A percentile compares a stretch with the other conserved stretches of the same genome.
These are phyloP conservation scores for Paragorgia papillata DNA, from an alignment of 92 coral and sea anemone species.

Conservation along the genomic window DNA sequence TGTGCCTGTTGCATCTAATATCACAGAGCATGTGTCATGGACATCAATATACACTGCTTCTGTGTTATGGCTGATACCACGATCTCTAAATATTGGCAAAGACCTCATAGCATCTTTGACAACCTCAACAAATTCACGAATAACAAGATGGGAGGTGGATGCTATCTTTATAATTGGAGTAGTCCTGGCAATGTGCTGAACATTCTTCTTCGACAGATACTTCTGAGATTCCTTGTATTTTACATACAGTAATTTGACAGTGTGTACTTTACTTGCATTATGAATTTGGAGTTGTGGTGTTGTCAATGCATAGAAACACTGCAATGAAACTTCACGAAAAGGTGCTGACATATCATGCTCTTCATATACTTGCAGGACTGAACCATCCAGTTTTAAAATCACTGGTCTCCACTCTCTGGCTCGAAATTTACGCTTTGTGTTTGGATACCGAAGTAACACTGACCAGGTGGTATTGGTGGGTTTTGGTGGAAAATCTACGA, in stretches of 20 bases:
- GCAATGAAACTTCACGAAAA: slow-evolving; percentile 91
- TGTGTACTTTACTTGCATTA: slow-evolving; percentile 79
- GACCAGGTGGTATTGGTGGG: slow-evolving; percentile 83
- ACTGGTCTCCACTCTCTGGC: slow-evolving; percentile 94
- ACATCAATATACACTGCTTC: slow-evolving; percentile 96
- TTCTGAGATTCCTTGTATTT: slow-evolving; percentile 86
- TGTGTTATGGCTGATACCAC: slow-evolving; percentile 89
- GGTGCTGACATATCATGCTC: slow-evolving; percentile 96
- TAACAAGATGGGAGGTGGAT: slow-evolving; percentile 65
- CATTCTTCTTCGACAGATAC: slow-evolving; percentile 71
- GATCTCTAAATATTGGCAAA: slow-evolving; percentile 88
- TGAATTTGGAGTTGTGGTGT: slow-evolving; percentile 69
- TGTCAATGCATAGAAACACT: slow-evolving; percentile 85
- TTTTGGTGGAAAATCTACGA: slow-evolving; percentile 20
- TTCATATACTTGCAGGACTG: slow-evolving; percentile 80
- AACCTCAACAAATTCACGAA: slow-evolving; percentile 80
- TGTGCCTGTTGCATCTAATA: slow-evolving; percentile 77
- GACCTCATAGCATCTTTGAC: slow-evolving; percentile 78
- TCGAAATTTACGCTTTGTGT: slow-evolving; percentile 79
- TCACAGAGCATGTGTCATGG: slow-evolving; percentile 77
- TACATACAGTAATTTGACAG: slow-evolving; percentile 82
- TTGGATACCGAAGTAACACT: slow-evolving; percentile 90
- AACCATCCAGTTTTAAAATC: slow-evolving; percentile 81
- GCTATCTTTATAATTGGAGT: slow-evolving; percentile 90
- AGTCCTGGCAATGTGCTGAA: slow-evolving; percentile 77